Base-by-base conservation (phyloP, 2,888 invertebrate genomes). In the Agrilus mali region DNA sequence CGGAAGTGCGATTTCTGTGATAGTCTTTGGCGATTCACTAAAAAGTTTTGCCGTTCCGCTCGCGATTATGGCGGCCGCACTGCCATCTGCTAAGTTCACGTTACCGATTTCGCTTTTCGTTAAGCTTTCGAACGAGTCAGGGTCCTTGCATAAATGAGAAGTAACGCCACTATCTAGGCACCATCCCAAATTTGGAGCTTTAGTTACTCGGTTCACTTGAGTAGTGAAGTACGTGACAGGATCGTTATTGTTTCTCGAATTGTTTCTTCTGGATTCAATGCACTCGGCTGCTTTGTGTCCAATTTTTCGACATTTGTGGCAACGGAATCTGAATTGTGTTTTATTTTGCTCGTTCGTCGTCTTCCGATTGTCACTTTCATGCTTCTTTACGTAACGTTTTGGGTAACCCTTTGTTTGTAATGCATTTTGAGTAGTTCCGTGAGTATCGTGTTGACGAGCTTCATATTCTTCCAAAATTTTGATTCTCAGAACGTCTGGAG, bases 391-490 rank as follows among this genome's bases (percentile, higher is more conserved):
- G 7, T 7, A 22, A 22, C 22, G 22, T 22, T 22, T 22, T 7
- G 22, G 22, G 7, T 22, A 7, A 22, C 22, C 22, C 17, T 22
- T 32, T 17, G 14, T 41, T 12, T 42, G n/a, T 31, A 42, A 16
- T 16, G 43, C 43, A 33, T 42, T 42, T 13, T 14, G 36, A 15
- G 37, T 4, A 41, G 7, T 13, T 12, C 22, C 20, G 6, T 35
- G 6, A 10, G 41, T 22, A 5, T 45, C 53, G 20, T 20, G 20
- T 20, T 20, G 20, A 4, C 6, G 20, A 55, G 53, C 53, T n/a
- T 50, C 55, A 16, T 10, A 32, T 49, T 57, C 59, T 47, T 60
- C 59, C 4, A 57, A 33, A 6, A 59, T 55, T 53, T 61, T 59
- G 13, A 57, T 48, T 37, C 51, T 47, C n/a, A 60, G 42, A 13